Evolutionary conservation across 2,888 invertebrate species (phyloP).

Genomic region (Thalpophila matura): DNA sequence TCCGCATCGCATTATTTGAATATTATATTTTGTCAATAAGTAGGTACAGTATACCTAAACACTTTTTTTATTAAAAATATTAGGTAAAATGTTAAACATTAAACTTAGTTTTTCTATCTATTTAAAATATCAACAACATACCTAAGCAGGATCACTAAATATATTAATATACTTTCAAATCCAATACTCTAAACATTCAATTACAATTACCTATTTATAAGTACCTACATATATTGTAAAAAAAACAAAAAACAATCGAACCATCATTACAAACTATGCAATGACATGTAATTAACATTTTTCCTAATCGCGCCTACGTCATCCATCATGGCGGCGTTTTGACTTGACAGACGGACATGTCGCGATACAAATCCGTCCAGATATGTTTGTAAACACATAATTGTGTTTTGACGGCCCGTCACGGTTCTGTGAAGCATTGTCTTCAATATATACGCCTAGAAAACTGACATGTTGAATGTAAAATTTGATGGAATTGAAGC

Average conservation of each 20-base stretch:
- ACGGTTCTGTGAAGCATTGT: slow-evolving; percentile 56
- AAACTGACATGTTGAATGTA: slow-evolving; percentile 12
- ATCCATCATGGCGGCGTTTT: slow-evolving; percentile 66
- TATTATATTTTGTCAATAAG: too few relatives aligned
- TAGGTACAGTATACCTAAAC: too few relatives aligned
- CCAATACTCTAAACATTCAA: too few relatives aligned
- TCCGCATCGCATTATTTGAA: too few relatives aligned
- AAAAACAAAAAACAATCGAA: slow-evolving; percentile 35
- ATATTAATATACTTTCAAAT: too few relatives aligned
- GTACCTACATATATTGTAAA: too few relatives aligned
- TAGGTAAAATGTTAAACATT: too few relatives aligned
- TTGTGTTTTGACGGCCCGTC: slow-evolving; percentile 66
- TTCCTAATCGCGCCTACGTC: slow-evolving; percentile 56
- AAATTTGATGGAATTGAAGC: not conserved
- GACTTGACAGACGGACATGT: slow-evolving; percentile 61
- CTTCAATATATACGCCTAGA: slow-evolving; percentile 27
- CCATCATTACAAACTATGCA: slow-evolving; percentile 53
- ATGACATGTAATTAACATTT: slow-evolving; percentile 69
- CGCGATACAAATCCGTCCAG: slow-evolving; percentile 61
- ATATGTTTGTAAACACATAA: slow-evolving; percentile 64
- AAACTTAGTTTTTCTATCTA: too few relatives aligned
- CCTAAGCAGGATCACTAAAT: too few relatives aligned
- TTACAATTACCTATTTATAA: too few relatives aligned
- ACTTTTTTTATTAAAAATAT: too few relatives aligned
- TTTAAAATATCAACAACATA: too few relatives aligned